These are phyloP conservation scores for Sarcophaga carnaria DNA, from an alignment of 2,888 invertebrate species.

Conservation along the genomic window DNA sequence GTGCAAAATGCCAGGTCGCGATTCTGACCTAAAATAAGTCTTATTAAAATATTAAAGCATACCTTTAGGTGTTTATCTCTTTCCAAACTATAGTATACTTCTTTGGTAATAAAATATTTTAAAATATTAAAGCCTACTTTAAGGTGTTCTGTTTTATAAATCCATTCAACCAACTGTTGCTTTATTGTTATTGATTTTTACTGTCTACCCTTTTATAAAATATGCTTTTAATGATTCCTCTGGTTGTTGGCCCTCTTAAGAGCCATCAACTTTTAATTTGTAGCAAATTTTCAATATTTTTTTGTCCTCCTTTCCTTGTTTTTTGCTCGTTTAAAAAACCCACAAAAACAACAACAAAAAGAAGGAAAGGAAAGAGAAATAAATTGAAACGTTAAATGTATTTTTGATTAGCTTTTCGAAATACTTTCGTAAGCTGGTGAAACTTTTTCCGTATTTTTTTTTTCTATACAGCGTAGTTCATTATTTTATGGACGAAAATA, in stretches of 20 bases:
- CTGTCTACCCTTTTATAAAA: constrained; percentile 33
- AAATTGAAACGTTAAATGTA: constrained; percentile 50
- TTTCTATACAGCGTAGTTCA: background rate
- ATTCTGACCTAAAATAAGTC: too few species aligned
- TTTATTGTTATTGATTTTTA: constrained; percentile 38
- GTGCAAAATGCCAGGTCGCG: too few species aligned
- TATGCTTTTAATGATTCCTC: constrained; percentile 12
- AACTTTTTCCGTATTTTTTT: background rate
- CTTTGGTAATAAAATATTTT: too few species aligned
- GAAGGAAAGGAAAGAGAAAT: constrained; percentile 1
- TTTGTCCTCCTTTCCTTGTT: constrained; percentile 5
- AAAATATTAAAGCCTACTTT: too few species aligned
- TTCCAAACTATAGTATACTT: too few species aligned
- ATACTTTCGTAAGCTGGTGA: background rate
- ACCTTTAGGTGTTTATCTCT: too few species aligned
- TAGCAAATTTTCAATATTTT: constrained; percentile 48
- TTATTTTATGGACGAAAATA: background rate
- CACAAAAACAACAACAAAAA: constrained; percentile 14
- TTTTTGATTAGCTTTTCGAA: constrained; percentile 55
- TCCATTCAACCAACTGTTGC: constrained; percentile 22
- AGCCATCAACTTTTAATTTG: constrained; percentile 60
- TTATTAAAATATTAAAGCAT: too few species aligned
- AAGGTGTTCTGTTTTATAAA: background rate
- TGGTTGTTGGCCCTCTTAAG: constrained; percentile 13
- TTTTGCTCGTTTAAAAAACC: constrained; percentile 6